Evolutionary conservation across 2,888 invertebrate species (phyloP), one percentile per base, ranked within the genome.

Genomic region (Spodoptera picta): DNA sequence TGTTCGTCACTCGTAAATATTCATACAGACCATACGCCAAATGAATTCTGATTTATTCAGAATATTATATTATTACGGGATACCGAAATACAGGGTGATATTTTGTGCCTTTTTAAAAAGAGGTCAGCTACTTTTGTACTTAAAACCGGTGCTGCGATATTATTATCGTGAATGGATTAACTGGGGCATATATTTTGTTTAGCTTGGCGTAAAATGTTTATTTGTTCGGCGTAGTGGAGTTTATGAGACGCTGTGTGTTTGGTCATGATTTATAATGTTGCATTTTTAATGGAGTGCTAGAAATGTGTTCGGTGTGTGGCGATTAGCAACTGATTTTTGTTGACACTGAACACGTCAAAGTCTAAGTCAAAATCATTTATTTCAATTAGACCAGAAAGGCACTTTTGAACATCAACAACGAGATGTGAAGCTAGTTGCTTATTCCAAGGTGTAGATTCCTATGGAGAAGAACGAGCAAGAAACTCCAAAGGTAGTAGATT

Each of bases 41-140:
- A 71, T 62, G 73, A 56, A 72, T 68, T 68, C 63, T 63, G 56
- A 72, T 73, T 73, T 63, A 68, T 72, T 63, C 73, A 14, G 56
- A 52, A 70, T 70, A 63, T 70, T 53, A 65, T 71, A 56, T 57
- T 57, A 53, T 64, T 47, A 58, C 49, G 41, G 52, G 24, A 42
- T 50, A 57, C 49, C 46, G 68, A 47, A 65, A 71, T 53, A 46
- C 23, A 46, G 49, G 10, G 53, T 23, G 41, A 54, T 44, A 41
- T 69, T 14, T 45, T 57, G 49, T 52, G 53, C 27, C 62, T 55
- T 64, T 65, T 69, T 47, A 54, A 70, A 49, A 46, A 4, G 52
- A 64, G 71, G 71, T 68, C 67, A 68, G 55, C 41, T 9, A 43
- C 19, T 45, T n/a, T 12, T 46, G 19, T 51, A 45, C 46, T 54